phyloP scores from a whole-genome alignment of 2,797 vertebrate genomes.

The Myripristis jacobus region DNA sequence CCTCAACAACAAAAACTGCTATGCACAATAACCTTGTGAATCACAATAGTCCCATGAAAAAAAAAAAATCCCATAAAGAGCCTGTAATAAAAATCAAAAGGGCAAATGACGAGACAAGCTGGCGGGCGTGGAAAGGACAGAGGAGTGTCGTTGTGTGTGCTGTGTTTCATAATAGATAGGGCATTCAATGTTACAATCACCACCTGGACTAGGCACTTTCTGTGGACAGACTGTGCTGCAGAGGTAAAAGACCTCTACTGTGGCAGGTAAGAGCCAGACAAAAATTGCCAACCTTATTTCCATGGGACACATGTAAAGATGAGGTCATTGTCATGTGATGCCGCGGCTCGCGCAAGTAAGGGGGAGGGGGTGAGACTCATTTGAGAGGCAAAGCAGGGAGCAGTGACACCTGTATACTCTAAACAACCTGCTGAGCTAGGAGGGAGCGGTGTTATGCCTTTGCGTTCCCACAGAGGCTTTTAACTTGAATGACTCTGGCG shows the following conservation, averaged over 20 bases:
- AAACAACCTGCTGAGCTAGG: constrained; percentile 49
- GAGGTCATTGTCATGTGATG: constrained; percentile 70
- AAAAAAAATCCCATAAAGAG: constrained; percentile 57
- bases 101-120: constrained; percentile 66
- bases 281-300: constrained; percentile 25
- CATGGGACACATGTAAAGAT: constrained; percentile 46
- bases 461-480: constrained; percentile 34
- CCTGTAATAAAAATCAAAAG: constrained; percentile 68
- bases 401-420: constrained; percentile 50
- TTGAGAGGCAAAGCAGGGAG: constrained; percentile 77
- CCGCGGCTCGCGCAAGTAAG: constrained; percentile 36
- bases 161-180: constrained; percentile 63
- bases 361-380: constrained; percentile 50
- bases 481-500: constrained; percentile 3
- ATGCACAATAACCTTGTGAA: constrained; percentile 67
- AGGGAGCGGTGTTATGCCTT: constrained; percentile 15
- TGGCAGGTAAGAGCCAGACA: background rate
- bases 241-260: constrained; percentile 36
- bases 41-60: constrained; percentile 47
- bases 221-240: constrained; percentile 30
- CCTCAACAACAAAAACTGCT: constrained; percentile 36
- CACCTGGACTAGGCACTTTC: constrained; percentile 56
- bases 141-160: constrained; percentile 43
- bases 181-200: constrained; percentile 47
- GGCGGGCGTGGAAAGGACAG: constrained; percentile 53